phyloP scores from a whole-genome alignment of 2,113 vertebrate species.

The Aegithalos caudatus region DNA sequence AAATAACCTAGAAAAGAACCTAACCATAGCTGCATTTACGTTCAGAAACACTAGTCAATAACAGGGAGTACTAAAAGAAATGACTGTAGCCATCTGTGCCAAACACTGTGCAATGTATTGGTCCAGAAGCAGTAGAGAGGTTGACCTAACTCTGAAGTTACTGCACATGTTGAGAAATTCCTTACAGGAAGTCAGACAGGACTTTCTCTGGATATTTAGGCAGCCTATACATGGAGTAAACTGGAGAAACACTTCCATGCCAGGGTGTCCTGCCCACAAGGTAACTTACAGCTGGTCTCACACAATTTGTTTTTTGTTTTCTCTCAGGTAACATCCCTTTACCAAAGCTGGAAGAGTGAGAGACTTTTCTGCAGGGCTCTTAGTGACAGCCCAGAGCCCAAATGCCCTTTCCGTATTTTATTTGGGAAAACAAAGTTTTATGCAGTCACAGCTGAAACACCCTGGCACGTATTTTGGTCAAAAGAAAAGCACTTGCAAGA shows the following conservation, averaged over 20 bases:
- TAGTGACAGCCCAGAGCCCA: not conserved
- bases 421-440: not conserved
- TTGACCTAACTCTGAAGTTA: not conserved
- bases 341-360: conserved; percentile 71
- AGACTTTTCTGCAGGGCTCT: not conserved
- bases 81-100: not conserved
- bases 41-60: not conserved
- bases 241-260: not conserved
- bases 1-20: not conserved
- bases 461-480: not conserved
- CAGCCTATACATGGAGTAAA: not conserved
- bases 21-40: not conserved
- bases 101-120: not conserved
- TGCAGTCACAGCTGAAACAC: not conserved
- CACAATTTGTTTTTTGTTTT: conserved; percentile 11
- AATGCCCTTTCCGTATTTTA: fast-evolving
- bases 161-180: not conserved
- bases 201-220: not conserved
- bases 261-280: not conserved
- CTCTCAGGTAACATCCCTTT: conserved; percentile 89
- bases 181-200: not conserved
- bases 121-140: not conserved
- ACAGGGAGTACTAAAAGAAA: not conserved
- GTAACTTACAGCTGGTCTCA: not conserved
- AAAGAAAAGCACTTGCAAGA: not conserved